Evolutionary conservation across 2,113 vertebrate species (phyloP).

Genomic region (Pao palembangensis): DNA sequence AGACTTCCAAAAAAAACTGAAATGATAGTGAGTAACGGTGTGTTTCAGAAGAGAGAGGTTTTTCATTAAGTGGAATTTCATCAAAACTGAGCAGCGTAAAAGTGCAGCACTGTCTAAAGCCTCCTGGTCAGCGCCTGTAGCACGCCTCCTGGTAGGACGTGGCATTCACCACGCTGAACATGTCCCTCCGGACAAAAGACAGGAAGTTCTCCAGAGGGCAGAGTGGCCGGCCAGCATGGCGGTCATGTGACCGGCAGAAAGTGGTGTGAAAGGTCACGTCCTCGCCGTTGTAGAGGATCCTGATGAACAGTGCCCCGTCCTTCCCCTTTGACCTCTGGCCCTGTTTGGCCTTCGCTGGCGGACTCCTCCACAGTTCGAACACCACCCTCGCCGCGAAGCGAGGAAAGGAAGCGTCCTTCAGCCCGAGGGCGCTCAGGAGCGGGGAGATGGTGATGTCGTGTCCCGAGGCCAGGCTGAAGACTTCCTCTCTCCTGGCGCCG

Average conservation of each 20-base stretch:
- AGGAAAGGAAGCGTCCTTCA: slow-evolving; percentile 86
- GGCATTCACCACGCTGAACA: slow-evolving; percentile 85
- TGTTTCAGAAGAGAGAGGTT: slow-evolving; percentile 21
- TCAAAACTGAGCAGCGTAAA: slow-evolving; percentile 29
- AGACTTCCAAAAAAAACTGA: background rate
- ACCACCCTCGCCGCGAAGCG: slow-evolving; percentile 92
- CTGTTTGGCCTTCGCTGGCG: slow-evolving; percentile 1
- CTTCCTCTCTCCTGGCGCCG: slow-evolving; percentile 70
- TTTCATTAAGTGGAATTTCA: slow-evolving; percentile 10
- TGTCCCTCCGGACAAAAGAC: slow-evolving; percentile 86
- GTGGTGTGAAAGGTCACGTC: slow-evolving; percentile 92
- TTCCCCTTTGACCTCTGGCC: slow-evolving; percentile 27
- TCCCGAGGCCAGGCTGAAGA: slow-evolving; percentile 87
- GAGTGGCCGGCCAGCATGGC: slow-evolving; percentile 76
- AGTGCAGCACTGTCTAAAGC: slow-evolving; percentile 33
- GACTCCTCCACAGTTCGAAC: slow-evolving; percentile 92
- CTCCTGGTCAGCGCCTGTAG: slow-evolving; percentile 55
- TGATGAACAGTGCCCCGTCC: slow-evolving; percentile 76
- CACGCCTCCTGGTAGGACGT: slow-evolving; percentile 90
- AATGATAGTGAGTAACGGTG: slow-evolving; percentile 20
- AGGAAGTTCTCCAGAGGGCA: slow-evolving; percentile 90
- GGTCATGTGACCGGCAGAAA: slow-evolving; percentile 84
- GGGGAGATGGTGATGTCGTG: slow-evolving; percentile 95
- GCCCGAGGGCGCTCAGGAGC: slow-evolving; percentile 88
- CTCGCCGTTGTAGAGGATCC: slow-evolving; percentile 90